Percentiles rank a stretch among this genome's conserved stretches.
These are phyloP conservation scores for Oppia nitens DNA, from an alignment of 1,140 invertebrate species.

Conservation along the genomic window DNA sequence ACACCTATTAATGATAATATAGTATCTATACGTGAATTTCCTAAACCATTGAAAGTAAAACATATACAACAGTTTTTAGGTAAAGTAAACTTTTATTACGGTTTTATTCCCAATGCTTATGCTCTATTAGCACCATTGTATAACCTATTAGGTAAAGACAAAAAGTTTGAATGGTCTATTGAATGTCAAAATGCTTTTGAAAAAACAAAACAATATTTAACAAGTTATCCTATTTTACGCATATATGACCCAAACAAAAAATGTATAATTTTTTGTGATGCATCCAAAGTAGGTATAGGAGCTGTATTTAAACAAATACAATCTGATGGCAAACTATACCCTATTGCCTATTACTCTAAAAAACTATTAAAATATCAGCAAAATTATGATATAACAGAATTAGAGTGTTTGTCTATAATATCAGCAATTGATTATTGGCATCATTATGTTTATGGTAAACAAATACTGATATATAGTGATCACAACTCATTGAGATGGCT, in stretches of 20 bases:
- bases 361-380: neutral
- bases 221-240: slow-evolving; percentile 19
- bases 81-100: slow-evolving; percentile 24
- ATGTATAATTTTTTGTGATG: slow-evolving; percentile 25
- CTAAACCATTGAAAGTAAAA: neutral
- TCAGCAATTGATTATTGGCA: slow-evolving; percentile 9
- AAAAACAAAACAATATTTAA: slow-evolving; percentile 25
- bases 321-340: neutral
- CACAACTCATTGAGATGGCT: slow-evolving; percentile 6
- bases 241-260: slow-evolving; percentile 16
- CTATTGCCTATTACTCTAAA: slow-evolving; percentile 2
- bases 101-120: slow-evolving; percentile 23
- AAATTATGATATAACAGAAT: slow-evolving; percentile 2
- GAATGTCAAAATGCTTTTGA: slow-evolving; percentile 26
- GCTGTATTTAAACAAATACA: slow-evolving; percentile 24
- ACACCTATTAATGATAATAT: slow-evolving; percentile 4
- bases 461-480: slow-evolving; percentile 10
- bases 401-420: slow-evolving; percentile 14
- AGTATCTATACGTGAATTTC: neutral
- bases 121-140: slow-evolving; percentile 25
- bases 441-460: slow-evolving; percentile 2
- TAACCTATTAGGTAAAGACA: slow-evolving; percentile 29
- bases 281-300: slow-evolving; percentile 23
- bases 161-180: slow-evolving; percentile 25
- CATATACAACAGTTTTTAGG: slow-evolving; percentile 16